Conservation (phyloP, 2,888 invertebrate genomes). For the Desoria tigrina region DNA sequence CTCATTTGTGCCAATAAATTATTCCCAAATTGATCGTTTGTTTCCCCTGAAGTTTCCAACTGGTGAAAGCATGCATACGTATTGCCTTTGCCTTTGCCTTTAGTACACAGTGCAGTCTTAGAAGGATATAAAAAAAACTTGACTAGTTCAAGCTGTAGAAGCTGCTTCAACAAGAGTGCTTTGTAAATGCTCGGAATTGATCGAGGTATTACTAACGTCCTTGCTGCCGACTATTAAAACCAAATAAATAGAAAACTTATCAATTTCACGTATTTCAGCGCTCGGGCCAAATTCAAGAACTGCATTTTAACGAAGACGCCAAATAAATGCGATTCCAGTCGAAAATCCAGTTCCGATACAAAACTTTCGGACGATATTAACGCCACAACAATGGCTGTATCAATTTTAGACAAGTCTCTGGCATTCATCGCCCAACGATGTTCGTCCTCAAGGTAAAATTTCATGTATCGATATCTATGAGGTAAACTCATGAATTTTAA, state of each 20-base stretch:
- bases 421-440: slow-evolving; percentile 51
- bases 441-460: slow-evolving; percentile 31
- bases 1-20: not conserved
- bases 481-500: too few relatives aligned
- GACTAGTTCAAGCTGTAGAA: too few relatives aligned
- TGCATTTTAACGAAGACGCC: slow-evolving; percentile 49
- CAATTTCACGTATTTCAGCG: slow-evolving; percentile 31
- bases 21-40: slow-evolving; percentile 5
- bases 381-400: slow-evolving; percentile 49
- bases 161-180: too few relatives aligned
- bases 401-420: slow-evolving; percentile 51
- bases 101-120: too few relatives aligned
- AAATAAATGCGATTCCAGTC: slow-evolving; percentile 42
- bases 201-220: too few relatives aligned
- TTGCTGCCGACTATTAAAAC: too few relatives aligned
- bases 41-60: not conserved
- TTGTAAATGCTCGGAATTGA: too few relatives aligned
- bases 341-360: slow-evolving; percentile 12
- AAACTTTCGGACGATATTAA: slow-evolving; percentile 18
- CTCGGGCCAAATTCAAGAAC: slow-evolving; percentile 49
- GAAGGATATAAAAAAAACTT: too few relatives aligned
- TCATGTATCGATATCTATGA: too few relatives aligned
- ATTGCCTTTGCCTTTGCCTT: too few relatives aligned
- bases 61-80: not conserved
- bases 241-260: not conserved